Evolutionary conservation across 2,113 vertebrate species (phyloP).

Genomic region (Electrona antarctica): DNA sequence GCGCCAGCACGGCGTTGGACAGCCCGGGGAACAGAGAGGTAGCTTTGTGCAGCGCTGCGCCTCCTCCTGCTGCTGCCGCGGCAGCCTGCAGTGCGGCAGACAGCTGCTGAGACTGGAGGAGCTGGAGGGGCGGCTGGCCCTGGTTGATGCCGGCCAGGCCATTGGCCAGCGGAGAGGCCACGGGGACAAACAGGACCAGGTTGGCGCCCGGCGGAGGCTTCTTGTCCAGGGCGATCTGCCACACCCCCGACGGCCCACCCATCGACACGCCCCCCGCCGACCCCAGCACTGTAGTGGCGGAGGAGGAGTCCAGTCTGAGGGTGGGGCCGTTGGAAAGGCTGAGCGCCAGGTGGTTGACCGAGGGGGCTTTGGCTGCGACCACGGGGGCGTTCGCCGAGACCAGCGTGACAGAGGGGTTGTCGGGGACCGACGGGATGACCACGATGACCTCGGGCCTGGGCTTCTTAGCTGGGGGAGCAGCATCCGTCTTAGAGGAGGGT

Average conservation of each 20-base stretch:
- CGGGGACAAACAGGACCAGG: constrained; percentile 70
- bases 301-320: no score
- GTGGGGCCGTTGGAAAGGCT: no score
- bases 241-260: constrained; percentile 21
- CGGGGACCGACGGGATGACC: no score
- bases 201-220: constrained; percentile 56
- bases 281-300: no score
- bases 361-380: not conserved
- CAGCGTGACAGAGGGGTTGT: no score
- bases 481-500: no score
- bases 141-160: constrained; percentile 15
- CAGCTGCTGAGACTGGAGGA: not conserved
- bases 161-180: constrained; percentile 19
- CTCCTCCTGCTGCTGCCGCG: no score
- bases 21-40: not conserved
- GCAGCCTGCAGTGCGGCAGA: not conserved
- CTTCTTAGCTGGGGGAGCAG: no score
- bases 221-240: constrained; percentile 68
- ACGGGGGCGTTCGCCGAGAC: not conserved
- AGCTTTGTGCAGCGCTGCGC: not conserved
- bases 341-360: no score
- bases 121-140: not conserved
- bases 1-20: no score
- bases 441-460: no score
- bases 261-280: no score